Evolutionary conservation across 1,140 invertebrate genomes (phyloP).

Genomic region (Streblospio benedicti): DNA sequence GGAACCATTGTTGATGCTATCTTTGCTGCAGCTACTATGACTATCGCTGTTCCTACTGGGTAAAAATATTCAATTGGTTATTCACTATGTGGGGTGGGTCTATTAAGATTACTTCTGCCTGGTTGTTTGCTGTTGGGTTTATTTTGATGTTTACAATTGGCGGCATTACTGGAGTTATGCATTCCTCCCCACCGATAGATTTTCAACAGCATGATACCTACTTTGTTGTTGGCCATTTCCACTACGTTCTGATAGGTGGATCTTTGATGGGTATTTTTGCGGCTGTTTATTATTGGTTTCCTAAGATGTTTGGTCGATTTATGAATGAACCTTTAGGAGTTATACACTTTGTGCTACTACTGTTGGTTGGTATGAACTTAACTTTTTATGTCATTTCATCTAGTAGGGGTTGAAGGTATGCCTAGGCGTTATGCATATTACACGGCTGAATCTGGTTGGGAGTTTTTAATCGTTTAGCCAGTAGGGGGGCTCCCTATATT

Average conservation of each 20-base stretch:
- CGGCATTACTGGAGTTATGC: constrained; percentile 49
- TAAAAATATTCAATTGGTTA: constrained; percentile 58
- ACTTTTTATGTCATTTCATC: constrained; percentile 59
- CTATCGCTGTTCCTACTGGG: constrained; percentile 53
- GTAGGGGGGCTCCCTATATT: too few relatives aligned
- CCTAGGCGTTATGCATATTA: not conserved
- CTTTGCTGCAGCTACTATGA: constrained; percentile 64
- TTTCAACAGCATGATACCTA: constrained; percentile 64
- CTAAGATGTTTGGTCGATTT: constrained; percentile 56
- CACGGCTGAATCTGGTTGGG: too few relatives aligned
- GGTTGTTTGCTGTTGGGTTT: constrained; percentile 61
- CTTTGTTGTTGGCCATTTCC: constrained; percentile 68
- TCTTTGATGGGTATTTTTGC: constrained; percentile 63
- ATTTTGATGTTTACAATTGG: constrained; percentile 57
- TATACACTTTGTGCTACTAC: constrained; percentile 49
- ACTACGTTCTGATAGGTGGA: constrained; percentile 51
- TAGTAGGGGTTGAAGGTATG: constrained; percentile 38
- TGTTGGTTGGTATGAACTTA: constrained; percentile 62
- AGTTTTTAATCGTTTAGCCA: too few relatives aligned
- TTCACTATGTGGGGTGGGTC: constrained; percentile 41
- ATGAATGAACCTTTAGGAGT: constrained; percentile 47
- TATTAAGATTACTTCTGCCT: constrained; percentile 50
- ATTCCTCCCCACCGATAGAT: constrained; percentile 65
- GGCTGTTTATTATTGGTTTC: constrained; percentile 59
- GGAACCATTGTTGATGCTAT: constrained; percentile 63